Evolutionary conservation across 2,113 vertebrate species (phyloP), one percentile per base, ranked within the genome.

Genomic region (Lathamus discolor): DNA sequence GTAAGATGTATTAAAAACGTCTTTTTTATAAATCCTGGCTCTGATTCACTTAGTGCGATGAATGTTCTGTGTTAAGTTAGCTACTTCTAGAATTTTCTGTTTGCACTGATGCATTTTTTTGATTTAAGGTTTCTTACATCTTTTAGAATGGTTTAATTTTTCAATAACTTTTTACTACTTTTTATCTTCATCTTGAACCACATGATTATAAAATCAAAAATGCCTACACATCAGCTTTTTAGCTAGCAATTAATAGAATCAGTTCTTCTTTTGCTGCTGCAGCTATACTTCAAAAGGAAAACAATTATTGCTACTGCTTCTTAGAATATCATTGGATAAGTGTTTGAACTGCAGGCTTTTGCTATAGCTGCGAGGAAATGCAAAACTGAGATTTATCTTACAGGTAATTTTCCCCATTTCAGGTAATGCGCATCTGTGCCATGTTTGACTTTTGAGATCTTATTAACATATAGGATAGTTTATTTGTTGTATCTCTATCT

Each of bases 401-500:
- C 49, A 93, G 11, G 54, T 41, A 68, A 52, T 52, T 90, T 92
- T 74, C 27, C 6, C 7, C 7, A 37, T 84, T 77, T 76, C 29
- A 88, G 17, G 8, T 41, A 77, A 18, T 55, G 22, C 1, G 44
- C 20, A 14, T 43, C 28, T 93, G 17, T 61, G 15, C 12, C 1
- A 0, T 57, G 15, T 70, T 91, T 63, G 41, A 70, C 20, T 67
- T 94, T 62, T 64, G 49, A 57, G 46, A 62, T 33, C 19, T 73
- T 43, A 54, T 41, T 22, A 33, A 66, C 5, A 59, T 61, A 59
- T 62, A 63, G 54, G 92, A 67, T 78, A 48, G 52, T 83, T 88
- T 93, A 13, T 95, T 93, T 95, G 19, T 70, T 91, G 22, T 82
- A 48, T 78, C 43, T 91, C 63, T 93, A 16, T 90, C 51, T 90